Conservation (phyloP, 2,888 invertebrate genomes). For the Molanna angustata region DNA sequence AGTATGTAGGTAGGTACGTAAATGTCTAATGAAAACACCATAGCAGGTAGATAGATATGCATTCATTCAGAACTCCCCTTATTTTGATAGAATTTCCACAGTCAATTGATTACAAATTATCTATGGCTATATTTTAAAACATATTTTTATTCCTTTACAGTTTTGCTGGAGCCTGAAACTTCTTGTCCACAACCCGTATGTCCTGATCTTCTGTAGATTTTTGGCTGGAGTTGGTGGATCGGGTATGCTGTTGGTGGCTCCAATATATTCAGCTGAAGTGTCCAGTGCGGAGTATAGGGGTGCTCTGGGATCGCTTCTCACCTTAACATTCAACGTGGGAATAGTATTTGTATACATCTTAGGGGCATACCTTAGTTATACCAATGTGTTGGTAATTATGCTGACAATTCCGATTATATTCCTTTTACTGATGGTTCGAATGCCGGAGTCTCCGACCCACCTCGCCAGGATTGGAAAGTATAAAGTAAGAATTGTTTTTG, state of each 20-base stretch:
- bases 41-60: no score
- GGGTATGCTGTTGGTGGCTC: conserved; percentile 45
- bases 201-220: conserved; percentile 46
- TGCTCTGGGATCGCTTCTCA: conserved; percentile 56
- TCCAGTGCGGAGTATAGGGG: conserved; percentile 55
- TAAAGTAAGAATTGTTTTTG: background rate
- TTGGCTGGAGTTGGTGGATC: conserved; percentile 52
- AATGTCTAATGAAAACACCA: no score
- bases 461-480: conserved; percentile 39
- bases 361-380: conserved; percentile 52
- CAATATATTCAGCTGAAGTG: conserved; percentile 56
- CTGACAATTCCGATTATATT: conserved; percentile 49
- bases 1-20: no score
- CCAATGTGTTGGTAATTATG: conserved; percentile 50
- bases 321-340: conserved; percentile 49
- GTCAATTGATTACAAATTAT: no score
- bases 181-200: conserved; percentile 13
- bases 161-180: conserved; percentile 23
- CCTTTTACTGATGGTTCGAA: conserved; percentile 46
- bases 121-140: no score
- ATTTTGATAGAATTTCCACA: no score
- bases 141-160: conserved; percentile 13
- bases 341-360: conserved; percentile 50
- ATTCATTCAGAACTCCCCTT: no score
- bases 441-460: conserved; percentile 62